Base-by-base conservation (phyloP, 2,113 vertebrate species). In the rat (Rattus norvegicus) region DNA sequence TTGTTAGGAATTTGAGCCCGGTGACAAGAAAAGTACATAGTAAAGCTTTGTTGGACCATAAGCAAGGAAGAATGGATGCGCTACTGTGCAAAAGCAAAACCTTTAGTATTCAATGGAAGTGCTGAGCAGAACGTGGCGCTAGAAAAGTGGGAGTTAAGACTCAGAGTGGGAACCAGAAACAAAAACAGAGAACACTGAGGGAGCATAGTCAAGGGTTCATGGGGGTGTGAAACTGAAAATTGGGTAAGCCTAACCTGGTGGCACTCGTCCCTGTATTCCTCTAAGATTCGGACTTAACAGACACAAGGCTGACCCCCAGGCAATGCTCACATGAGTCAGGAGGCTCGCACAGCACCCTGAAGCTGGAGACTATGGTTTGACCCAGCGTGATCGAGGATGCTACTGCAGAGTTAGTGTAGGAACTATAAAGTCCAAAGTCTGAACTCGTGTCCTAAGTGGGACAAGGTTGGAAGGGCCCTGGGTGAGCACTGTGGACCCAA, bases 381-480 rank as follows among this genome's bases (percentile, higher is more conserved):
- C 26, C 26, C 14, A 7, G 12, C n/a, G 26, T 33, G 17, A 19
- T n/a, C 26, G 7, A n/a, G 5, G 72, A 20, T 19, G 19, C 73
- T 2, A 30, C 81, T 43, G 56, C n/a, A 0, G 2, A 33, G 28
- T 39, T n/a, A 36, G 22, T 5, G 26, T 49, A 54, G 49, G n/a
- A 4, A 73, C 5, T 9, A n/a, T 11, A 43, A 77, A 43, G 30
- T 75, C 72, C 5, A 1, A 19, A 54, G 47, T n/a, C 52, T 22
- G 13, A 26, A n/a, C 59, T 4, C 20, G 5, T 0, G 0, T 20
- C 47, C 47, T 28, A 7, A 24, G 39, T 1, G 0, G 26, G 0
- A 1, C 11, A 16, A 33, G 9, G 14, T 3, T 1, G 0, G 47
- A 80, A 59, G 49, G 22, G 1, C 47, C 14, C 22, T 72, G 5